Percentiles rank a stretch among this genome's conserved stretches.
Evolutionary conservation across 2,113 vertebrate genomes (phyloP).

Genomic region (Ceyx margarethae): DNA sequence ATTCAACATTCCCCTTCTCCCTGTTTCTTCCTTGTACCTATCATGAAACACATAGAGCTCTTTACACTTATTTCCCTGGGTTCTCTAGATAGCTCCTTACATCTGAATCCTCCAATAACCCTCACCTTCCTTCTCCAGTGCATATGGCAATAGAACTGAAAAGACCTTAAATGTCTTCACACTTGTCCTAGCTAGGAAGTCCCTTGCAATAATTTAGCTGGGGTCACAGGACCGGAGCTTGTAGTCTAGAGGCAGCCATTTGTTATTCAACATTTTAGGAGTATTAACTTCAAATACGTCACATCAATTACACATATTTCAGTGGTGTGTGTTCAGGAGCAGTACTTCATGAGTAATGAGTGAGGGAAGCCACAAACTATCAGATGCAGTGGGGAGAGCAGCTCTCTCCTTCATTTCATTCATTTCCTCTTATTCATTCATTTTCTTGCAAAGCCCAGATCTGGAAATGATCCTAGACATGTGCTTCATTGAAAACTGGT

Average conservation of each 20-base stretch:
- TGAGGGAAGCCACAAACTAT: not conserved
- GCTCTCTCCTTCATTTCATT: not conserved
- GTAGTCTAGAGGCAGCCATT: not conserved
- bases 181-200: not conserved
- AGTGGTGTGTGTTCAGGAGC: not conserved
- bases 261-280: not conserved
- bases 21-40: not conserved
- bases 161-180: not conserved
- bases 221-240: not conserved
- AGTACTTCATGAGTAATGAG: not conserved
- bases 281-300: not conserved
- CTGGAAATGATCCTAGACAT: not conserved
- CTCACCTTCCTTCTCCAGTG: not conserved
- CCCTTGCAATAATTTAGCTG: not conserved
- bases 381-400: not conserved
- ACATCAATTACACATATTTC: not conserved
- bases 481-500: not conserved
- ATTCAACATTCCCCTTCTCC: not conserved
- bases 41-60: not conserved
- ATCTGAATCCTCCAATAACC: not conserved
- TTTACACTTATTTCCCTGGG: not conserved
- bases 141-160: not conserved
- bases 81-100: not conserved
- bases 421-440: not conserved
- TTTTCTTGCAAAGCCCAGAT: not conserved